Base-by-base conservation (phyloP, 92 coral and sea anemone species). In the Micromussa lordhowensis region DNA sequence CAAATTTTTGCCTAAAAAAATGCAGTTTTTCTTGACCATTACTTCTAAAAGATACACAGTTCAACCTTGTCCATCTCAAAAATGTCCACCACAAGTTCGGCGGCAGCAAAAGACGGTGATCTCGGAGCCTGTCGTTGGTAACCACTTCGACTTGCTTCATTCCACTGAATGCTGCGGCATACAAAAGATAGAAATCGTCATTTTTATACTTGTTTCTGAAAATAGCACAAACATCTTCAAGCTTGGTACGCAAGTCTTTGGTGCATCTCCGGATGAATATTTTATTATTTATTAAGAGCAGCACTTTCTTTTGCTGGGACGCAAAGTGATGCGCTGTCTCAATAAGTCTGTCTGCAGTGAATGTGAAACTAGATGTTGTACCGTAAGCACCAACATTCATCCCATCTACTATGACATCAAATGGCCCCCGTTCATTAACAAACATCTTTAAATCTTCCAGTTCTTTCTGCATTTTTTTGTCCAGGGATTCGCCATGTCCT, bases 321-420 rank as follows among this genome's bases (percentile, higher is more conserved):
- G 81, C 79, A 90, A 95, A 88, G 74, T 94, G 86, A 26, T 70
- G 44, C 3, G 90, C 91, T 0, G 93, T 86, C 78, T 91, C 83
- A 18, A 51, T 61, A 5, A 97, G 82, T 70, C 90, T 83, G 13
- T 87, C 91, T 48, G 82, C 63, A 53, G 93, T 89, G 73, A 96
- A 80, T 35, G 79, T 86, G 69, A 73, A 87, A n/a, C 79, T 75
- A 5, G 92, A 80, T 53, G 55, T 72, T 57, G 86, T 83, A 22
- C 93, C 91, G 38, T 89, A 87, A 18, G 94, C 91, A 16, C 96
- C 99, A 88, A 97, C 91, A 91, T 94, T 97, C 84, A 93, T 94
- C 24, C 98, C 99, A 94, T 97, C 99, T 88, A 97, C 89, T 21
- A 97, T 93, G 11, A 95, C 84, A 64, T 97, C 98, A 94, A 94